These are phyloP conservation scores for Meghimatium bilineatum DNA, from an alignment of 2,888 invertebrate genomes.

Conservation along the genomic window DNA sequence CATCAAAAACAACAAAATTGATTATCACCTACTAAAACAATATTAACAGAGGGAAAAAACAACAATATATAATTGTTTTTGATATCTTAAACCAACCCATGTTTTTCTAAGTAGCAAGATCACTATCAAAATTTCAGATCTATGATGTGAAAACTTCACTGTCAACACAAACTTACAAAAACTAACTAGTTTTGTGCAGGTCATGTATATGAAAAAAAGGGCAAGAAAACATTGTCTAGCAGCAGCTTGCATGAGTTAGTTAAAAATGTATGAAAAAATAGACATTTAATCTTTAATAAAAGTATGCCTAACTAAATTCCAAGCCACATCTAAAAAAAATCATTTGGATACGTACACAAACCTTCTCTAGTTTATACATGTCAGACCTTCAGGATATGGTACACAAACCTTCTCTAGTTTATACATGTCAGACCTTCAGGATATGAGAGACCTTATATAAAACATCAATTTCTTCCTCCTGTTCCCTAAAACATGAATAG, in stretches of 20 bases:
- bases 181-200: conserved; percentile 4
- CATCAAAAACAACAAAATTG: too few relatives aligned
- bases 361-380: neutral
- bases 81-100: neutral
- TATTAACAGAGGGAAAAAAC: too few relatives aligned
- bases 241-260: neutral
- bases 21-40: too few relatives aligned
- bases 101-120: neutral
- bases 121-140: neutral
- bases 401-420: too few relatives aligned
- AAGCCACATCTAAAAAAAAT: neutral
- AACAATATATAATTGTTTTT: too few relatives aligned
- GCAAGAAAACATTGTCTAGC: conserved; percentile 8
- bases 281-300: neutral
- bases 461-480: neutral
- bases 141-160: neutral
- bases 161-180: neutral
- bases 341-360: neutral
- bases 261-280: neutral
- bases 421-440: neutral
- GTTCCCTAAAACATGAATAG: neutral
- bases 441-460: neutral
- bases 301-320: neutral
- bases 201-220: neutral
- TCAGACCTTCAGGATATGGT: neutral